A percentile compares a stretch with the other conserved stretches of the same genome.
Evolutionary conservation across 2,113 vertebrate species (phyloP).

Genomic region (Brachyistius frenatus): DNA sequence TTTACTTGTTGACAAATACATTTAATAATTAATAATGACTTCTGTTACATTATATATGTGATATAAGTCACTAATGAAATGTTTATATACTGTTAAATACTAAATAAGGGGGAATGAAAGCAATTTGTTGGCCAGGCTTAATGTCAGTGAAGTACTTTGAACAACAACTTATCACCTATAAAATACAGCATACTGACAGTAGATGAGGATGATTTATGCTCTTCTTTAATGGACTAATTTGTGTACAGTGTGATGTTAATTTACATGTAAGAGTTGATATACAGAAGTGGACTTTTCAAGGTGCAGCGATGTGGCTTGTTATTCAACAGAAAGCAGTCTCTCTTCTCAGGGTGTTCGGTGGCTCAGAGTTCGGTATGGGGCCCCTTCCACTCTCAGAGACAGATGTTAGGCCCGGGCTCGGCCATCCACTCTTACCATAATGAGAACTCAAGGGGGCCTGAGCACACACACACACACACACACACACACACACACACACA

Average conservation of each 20-base stretch:
- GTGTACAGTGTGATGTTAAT: not conserved
- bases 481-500: too few species aligned
- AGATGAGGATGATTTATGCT: too few species aligned
- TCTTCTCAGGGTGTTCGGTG: conserved; percentile 29
- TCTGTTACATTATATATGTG: not conserved
- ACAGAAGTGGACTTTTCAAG: conserved; percentile 18
- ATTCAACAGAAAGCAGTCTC: conserved; percentile 38
- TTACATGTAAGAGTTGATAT: not conserved
- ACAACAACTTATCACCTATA: too few species aligned
- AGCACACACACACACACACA: conserved; percentile 14
- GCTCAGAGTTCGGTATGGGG: conserved; percentile 51
- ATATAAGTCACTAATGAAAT: not conserved
- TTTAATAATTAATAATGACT: not conserved
- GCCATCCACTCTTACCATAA: conserved; percentile 66
- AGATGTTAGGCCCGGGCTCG: conserved; percentile 69
- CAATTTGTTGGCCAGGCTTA: too few species aligned
- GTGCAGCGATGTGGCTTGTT: conserved; percentile 5
- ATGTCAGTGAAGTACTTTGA: too few species aligned
- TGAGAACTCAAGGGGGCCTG: conserved; percentile 75
- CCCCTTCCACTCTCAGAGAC: conserved; percentile 65
- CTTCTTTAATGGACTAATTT: not conserved
- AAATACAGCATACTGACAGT: too few species aligned
- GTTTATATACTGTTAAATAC: not conserved
- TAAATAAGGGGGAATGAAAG: too few species aligned
- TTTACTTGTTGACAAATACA: not conserved